Conservation (phyloP, 2,888 invertebrate species). For the Drosophila falleni region DNA sequence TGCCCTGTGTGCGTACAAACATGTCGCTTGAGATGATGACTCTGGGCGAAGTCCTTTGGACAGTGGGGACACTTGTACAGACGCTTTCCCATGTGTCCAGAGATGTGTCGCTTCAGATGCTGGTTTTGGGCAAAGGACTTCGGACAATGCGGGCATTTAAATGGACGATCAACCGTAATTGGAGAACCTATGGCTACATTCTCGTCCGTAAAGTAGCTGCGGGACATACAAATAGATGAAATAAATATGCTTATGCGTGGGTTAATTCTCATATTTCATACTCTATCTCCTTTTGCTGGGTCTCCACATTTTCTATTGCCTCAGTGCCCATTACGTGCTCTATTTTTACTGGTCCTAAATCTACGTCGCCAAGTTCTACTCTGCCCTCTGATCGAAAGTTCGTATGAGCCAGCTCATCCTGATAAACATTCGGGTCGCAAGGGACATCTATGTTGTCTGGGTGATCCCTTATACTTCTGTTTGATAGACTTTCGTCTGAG, state of each 20-base stretch:
- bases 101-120: slow-evolving; percentile 21
- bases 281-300: slow-evolving; percentile 7
- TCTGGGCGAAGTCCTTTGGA: slow-evolving; percentile 23
- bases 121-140: slow-evolving; percentile 16
- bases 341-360: slow-evolving; percentile 11
- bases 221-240: background rate
- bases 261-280: slow-evolving; percentile 3
- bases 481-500: background rate
- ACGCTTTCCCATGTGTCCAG: slow-evolving; percentile 21
- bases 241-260: background rate
- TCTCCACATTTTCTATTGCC: background rate
- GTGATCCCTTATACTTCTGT: background rate
- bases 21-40: slow-evolving; percentile 26
- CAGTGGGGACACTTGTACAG: slow-evolving; percentile 23
- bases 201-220: slow-evolving; percentile 17
- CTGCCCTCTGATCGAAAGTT: background rate
- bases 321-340: background rate
- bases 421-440: background rate
- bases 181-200: background rate
- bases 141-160: slow-evolving; percentile 14
- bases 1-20: slow-evolving; percentile 23
- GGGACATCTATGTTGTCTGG: background rate
- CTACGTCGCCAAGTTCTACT: background rate
- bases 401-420: background rate
- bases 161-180: slow-evolving; percentile 3